Conservation (phyloP, 2,888 invertebrate species). For the Euproctis similis region DNA sequence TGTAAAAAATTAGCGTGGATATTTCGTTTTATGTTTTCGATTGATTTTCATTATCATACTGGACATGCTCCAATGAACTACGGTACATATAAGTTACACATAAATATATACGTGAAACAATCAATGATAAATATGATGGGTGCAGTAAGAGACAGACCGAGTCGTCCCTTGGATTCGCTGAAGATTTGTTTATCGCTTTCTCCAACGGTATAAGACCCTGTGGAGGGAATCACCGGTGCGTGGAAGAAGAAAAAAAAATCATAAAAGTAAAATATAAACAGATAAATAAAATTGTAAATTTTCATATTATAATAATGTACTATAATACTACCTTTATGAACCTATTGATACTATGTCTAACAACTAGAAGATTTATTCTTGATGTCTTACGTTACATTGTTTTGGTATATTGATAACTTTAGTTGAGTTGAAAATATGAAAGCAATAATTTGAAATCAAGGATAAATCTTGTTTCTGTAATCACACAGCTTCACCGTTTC, state of each 20-base stretch:
- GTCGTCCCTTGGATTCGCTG: conserved; percentile 67
- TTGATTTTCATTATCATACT: conserved; percentile 51
- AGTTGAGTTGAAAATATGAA: too few relatives aligned
- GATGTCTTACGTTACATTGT: conserved; percentile 25
- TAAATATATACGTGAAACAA: conserved; percentile 45
- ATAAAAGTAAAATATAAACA: conserved; percentile 37
- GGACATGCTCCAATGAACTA: conserved; percentile 62
- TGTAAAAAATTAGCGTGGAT: conserved; percentile 9
- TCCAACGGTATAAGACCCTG: conserved; percentile 73
- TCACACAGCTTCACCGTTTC: conserved; percentile 62
- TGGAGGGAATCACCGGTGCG: conserved; percentile 52
- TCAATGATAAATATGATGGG: conserved; percentile 41
- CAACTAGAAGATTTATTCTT: conserved; percentile 66
- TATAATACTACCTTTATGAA: conserved; percentile 52
- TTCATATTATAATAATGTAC: conserved; percentile 42
- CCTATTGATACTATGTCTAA: conserved; percentile 49
- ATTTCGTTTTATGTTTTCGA: too few relatives aligned
- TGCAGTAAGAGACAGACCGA: conserved; percentile 69
- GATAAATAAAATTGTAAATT: conserved; percentile 47
- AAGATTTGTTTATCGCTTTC: conserved; percentile 72
- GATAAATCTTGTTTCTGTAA: conserved; percentile 58
- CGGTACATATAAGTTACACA: conserved; percentile 53
- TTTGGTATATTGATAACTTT: neutral
- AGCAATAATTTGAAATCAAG: too few relatives aligned
- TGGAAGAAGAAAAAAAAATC: conserved; percentile 60